These are phyloP conservation scores for Tylochromis polylepis DNA, from an alignment of 2,113 vertebrate species.

Conservation along the genomic window DNA sequence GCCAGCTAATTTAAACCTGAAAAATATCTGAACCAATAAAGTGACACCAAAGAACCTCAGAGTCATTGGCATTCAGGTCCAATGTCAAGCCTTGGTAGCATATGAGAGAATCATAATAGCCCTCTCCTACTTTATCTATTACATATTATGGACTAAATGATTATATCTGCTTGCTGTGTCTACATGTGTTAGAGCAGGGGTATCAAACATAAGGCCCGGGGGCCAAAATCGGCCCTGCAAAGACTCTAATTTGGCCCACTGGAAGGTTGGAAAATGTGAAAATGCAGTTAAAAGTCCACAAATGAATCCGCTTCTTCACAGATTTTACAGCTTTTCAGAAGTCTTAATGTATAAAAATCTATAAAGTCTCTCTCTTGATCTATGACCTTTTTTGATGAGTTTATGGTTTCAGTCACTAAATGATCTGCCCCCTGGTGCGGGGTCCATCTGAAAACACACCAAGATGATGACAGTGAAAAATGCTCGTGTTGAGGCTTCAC, in stretches of 20 bases:
- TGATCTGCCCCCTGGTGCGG: background rate
- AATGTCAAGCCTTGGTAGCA: background rate
- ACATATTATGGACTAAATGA: background rate
- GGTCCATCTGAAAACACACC: background rate
- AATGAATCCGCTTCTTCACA: background rate
- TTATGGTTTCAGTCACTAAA: background rate
- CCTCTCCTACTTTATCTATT: background rate
- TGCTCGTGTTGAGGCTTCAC: background rate
- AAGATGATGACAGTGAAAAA: background rate
- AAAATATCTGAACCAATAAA: accelerated
- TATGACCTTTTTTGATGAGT: background rate
- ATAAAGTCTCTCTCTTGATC: background rate
- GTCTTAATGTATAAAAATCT: background rate
- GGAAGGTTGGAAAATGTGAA: background rate
- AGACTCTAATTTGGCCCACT: background rate
- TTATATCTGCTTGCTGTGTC: background rate
- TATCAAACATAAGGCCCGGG: background rate
- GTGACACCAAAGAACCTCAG: background rate
- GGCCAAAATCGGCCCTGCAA: background rate
- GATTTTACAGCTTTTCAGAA: background rate
- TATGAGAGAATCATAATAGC: background rate
- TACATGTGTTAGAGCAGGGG: background rate
- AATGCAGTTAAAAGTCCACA: background rate
- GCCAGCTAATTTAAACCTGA: background rate
- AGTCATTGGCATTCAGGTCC: background rate